Evolutionary conservation across 2,888 invertebrate species (phyloP).

Genomic region (Thymelicus sylvestris): DNA sequence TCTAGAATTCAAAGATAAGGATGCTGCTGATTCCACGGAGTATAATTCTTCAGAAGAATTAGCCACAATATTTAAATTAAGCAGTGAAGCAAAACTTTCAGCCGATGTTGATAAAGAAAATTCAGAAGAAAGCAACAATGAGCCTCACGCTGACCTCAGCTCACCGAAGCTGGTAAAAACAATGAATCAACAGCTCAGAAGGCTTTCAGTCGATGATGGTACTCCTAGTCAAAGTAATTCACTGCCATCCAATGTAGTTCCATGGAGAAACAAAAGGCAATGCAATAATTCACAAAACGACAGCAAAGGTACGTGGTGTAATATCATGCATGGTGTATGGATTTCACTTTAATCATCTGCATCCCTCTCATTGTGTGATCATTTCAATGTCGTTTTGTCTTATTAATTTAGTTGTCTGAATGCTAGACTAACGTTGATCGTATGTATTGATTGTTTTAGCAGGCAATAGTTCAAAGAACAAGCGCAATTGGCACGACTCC

Average conservation of each 20-base stretch:
- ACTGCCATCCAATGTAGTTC: slow-evolving; percentile 76
- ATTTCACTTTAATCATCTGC: slow-evolving; percentile 77
- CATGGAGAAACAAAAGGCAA: slow-evolving; percentile 80
- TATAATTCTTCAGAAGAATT: slow-evolving; percentile 87
- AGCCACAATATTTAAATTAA: slow-evolving; percentile 86
- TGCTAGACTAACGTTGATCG: slow-evolving; percentile 42
- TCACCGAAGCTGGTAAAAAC: slow-evolving; percentile 79
- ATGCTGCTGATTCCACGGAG: slow-evolving; percentile 79
- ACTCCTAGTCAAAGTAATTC: slow-evolving; percentile 77
- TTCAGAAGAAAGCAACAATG: slow-evolving; percentile 44
- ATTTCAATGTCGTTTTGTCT: slow-evolving; percentile 27
- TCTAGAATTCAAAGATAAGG: slow-evolving; percentile 66
- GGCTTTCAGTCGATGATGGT: slow-evolving; percentile 71
- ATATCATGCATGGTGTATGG: slow-evolving; percentile 78
- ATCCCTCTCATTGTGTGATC: slow-evolving; percentile 57
- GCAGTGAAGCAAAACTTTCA: slow-evolving; percentile 53
- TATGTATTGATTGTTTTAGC: slow-evolving; percentile 64
- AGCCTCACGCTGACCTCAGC: slow-evolving; percentile 69
- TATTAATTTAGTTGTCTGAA: slow-evolving; percentile 37
- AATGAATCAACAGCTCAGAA: slow-evolving; percentile 76
- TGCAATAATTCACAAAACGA: slow-evolving; percentile 77
- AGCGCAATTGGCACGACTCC: slow-evolving; percentile 85
- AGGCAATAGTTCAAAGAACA: slow-evolving; percentile 77
- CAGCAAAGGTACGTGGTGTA: slow-evolving; percentile 78
- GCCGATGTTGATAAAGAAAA: slow-evolving; percentile 47